Evolutionary conservation across 1,140 invertebrate species (phyloP), one percentile per base, ranked within the genome.

Genomic region (Euglossa dilemma): DNA sequence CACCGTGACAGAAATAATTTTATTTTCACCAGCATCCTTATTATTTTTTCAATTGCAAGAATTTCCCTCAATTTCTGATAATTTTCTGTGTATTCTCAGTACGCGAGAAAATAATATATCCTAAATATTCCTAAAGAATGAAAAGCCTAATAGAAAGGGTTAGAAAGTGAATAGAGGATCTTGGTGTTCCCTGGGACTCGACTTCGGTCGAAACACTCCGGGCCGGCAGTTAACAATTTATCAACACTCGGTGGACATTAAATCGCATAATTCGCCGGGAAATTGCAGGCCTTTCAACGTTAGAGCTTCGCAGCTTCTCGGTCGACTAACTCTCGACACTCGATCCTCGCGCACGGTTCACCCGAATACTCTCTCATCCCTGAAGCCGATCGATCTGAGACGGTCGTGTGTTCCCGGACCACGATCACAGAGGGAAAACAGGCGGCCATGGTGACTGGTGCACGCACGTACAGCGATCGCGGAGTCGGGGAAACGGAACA

Each of bases 381-480:
- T 61, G 25, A 25, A 61, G 28, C n/a, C 12, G 20, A 18, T 28
- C 69, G 69, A 71, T 36, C 69, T 28, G 6, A 54, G 50, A 71
- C 25, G 25, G 25, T 11, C 20, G n/a, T 16, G 50, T n/a, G 8
- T 25, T 23, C 20, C 2, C 2, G 45, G 23, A 71, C 69, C 25
- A 20, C 69, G n/a, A 28, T 18, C 9, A 8, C 16, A 5, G 23
- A 52, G 20, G 50, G 25, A 71, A 52, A 70, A 63, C 14, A 11
- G 20, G 23, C 20, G 12, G 16, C n/a, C 45, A 16, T n/a, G 20
- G 36, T 36, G 36, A 4, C 36, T 54, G 25, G 28, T 43, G 12
- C 52, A 56, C 52, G 70, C 70, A 72, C 50, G 52, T 56, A 36
- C 57, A n/a, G 12, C 18, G 57, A 56, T 47, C 36, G 72, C 56